Evolutionary conservation across 2,113 vertebrate genomes (phyloP).

Genomic region (Psittacula cyanocephala): DNA sequence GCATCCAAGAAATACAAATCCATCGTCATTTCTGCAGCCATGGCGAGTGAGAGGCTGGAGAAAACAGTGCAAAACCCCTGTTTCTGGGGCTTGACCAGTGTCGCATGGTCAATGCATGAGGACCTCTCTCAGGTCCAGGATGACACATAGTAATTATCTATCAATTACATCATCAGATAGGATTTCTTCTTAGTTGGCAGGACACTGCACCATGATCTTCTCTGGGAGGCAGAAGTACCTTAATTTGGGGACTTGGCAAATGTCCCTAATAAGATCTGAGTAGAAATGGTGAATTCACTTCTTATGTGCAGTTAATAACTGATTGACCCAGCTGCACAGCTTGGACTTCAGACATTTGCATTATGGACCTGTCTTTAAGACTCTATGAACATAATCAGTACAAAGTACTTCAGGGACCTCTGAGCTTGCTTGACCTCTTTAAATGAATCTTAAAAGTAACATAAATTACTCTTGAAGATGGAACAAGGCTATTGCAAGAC

Average conservation of each 20-base stretch:
- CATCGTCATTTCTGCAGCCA: not conserved
- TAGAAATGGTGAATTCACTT: not conserved
- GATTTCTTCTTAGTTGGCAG: not conserved
- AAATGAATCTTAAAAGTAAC: not conserved
- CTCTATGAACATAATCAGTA: not conserved
- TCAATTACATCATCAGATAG: not conserved
- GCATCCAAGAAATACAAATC: not conserved
- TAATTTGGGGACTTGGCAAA: not conserved
- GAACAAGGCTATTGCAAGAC: not conserved
- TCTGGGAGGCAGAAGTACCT: not conserved
- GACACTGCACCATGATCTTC: not conserved
- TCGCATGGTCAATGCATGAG: fast-evolving
- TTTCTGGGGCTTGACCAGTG: fast-evolving
- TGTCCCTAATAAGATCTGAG: not conserved
- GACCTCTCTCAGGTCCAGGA: not conserved
- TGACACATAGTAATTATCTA: fast-evolving
- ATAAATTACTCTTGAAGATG: not conserved
- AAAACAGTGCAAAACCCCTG: not conserved
- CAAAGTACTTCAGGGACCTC: not conserved
- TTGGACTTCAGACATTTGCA: not conserved
- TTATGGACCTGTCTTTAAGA: not conserved
- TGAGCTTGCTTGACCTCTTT: not conserved
- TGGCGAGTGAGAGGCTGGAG: not conserved
- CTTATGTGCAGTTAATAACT: not conserved
- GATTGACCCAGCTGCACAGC: not conserved